Percentiles rank a stretch among this genome's conserved stretches.
Evolutionary conservation across 2,797 vertebrate genomes (phyloP).

Genomic region (Aselliscus stoliczkanus): DNA sequence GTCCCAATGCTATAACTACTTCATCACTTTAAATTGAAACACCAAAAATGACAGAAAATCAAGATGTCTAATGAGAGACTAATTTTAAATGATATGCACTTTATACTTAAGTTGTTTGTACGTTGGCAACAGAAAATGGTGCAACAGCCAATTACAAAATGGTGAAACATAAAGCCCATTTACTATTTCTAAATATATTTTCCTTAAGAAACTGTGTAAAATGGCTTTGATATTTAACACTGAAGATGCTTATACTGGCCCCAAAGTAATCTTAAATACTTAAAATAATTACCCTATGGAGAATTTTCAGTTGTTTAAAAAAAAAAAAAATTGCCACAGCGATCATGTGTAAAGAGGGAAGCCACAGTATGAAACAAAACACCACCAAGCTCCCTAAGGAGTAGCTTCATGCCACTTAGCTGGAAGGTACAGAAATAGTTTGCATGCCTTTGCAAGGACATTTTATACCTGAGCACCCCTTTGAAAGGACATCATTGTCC

Average conservation of each 20-base stretch:
- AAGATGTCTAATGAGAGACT: neutral
- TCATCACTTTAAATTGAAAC: neutral
- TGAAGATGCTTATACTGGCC: neutral
- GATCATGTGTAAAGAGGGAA: neutral
- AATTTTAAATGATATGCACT: neutral
- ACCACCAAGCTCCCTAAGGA: neutral
- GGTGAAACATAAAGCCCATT: neutral
- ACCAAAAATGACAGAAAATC: neutral
- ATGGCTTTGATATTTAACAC: neutral
- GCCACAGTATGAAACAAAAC: neutral
- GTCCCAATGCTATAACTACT: neutral
- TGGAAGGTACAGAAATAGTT: neutral
- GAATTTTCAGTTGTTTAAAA: neutral
- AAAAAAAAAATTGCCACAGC: neutral
- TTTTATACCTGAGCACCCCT: neutral
- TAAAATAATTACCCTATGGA: neutral
- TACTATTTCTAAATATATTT: neutral
- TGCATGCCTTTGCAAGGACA: neutral
- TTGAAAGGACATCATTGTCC: neutral
- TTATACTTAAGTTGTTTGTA: neutral
- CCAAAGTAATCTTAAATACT: constrained; percentile 12
- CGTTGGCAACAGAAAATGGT: neutral
- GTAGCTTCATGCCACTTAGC: neutral
- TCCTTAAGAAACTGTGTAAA: neutral
- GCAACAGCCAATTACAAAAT: neutral